Evolutionary conservation across 2,888 invertebrate genomes (phyloP), one percentile per base, ranked within the genome.

Genomic region (Chirona hameri): DNA sequence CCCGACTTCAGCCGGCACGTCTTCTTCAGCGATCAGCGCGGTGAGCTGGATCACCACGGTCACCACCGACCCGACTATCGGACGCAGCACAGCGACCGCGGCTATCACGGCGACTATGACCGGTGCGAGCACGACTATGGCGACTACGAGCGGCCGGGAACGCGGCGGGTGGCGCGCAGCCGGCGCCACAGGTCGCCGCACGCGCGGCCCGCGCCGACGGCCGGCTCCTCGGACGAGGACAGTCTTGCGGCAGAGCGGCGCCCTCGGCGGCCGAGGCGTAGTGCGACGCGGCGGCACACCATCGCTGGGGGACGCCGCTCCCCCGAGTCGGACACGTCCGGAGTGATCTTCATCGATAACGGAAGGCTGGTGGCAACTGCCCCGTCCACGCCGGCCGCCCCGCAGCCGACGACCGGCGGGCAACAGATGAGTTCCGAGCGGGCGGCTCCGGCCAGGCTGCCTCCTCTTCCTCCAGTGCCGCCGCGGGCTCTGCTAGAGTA

Each of bases 181-280:
- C 88, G 87, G 0, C 88, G 95, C n/a, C 90, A 90, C 86, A 91
- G 92, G 82, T 85, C 88, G 81, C 87, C 93, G 76, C 90, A 92
- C 85, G 90, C 90, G 55, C 90, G 90, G 72, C 91, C 92, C 80
- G 87, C 89, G 24, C 89, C 90, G 86, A 87, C 87, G 7, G 92
- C 94, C 0, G 86, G 86, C 0, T 90, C 97, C 27, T 95, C 96
- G 84, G 90, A 90, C 85, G 91, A 90, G 84, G 93, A 97, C 7
- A 98, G 98, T 89, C 92, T 93, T 0, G 93, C 97, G 15, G 89
- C 95, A 1, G 91, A 92, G 0, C 93, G 94, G 84, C 95, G 95
- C 0, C 92, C 94, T 86, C 92, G 93, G 87, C 88, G 90, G 0
- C 91, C 92, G 85, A 91, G 91, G 83, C 91, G 92, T 90, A 91